Base-by-base conservation (phyloP, 2,113 vertebrate species). In the Gallinago undulata region DNA sequence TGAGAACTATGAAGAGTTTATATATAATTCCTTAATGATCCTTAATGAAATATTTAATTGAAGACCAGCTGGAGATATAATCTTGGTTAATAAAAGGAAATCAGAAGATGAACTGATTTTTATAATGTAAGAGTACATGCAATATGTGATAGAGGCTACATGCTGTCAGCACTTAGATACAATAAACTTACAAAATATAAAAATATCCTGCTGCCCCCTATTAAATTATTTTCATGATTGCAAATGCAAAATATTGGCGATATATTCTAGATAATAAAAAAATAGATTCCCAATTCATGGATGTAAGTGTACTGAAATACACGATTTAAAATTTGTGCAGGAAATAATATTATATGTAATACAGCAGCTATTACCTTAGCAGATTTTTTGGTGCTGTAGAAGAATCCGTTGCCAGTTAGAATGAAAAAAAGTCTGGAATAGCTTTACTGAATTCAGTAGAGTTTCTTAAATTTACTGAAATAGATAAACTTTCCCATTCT, bases 41-140 rank as follows among this genome's bases (percentile, higher is more conserved):
- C 51, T 84, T 89, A 91, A 62, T 45, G 33, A 96, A 91, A 79
- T 93, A 87, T 84, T 89, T 93, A 76, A 73, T 82, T 89, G 69
- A 93, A 93, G 30, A 78, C 10, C 35, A 84, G 3, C 23, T 92
- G 39, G 60, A 87, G 91, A 53, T 39, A 75, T 62, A 68, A 73
- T 85, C 63, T 37, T 80, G 28, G 39, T 59, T 90, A 84, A 70
- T 86, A 70, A 94, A 90, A 89, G 43, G 47, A 93, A 93, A 83
- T 75, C 10, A 19, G 16, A 24, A 9, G 25, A 76, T 55, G 4
- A 78, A 74, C 19, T 2, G 1, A 86, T 80, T 74, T 83, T 45
- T 90, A 3, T 51, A 67, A 74, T 24, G 21, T 23, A 76, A 31
- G 14, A 85, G 10, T 74, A 66, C 18, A 62, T 76, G 21, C 19